Percentiles rank a stretch among this genome's conserved stretches.
phyloP scores from a whole-genome alignment of 1,140 invertebrate species.

The Drosophila serrata region DNA sequence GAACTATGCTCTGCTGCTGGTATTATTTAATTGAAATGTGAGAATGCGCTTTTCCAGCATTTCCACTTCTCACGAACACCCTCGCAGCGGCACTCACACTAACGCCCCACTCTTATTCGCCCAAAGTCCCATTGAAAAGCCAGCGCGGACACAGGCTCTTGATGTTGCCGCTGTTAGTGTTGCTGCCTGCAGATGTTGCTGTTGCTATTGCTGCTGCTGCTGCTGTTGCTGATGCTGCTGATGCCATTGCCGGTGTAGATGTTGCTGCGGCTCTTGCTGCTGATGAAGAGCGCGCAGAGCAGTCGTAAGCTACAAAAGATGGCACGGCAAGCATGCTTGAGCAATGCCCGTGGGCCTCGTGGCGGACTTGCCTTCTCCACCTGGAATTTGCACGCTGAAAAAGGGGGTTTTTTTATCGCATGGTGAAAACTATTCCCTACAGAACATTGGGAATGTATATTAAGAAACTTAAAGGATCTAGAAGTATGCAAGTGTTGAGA shows the following conservation, averaged over 20 bases:
- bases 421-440: background rate
- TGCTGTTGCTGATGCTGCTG: conserved; percentile 19
- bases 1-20: conserved; percentile 50
- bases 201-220: conserved; percentile 25
- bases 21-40: conserved; percentile 82
- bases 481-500: background rate
- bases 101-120: conserved; percentile 36
- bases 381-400: conserved; percentile 12
- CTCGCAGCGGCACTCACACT: conserved; percentile 42
- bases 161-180: conserved; percentile 18
- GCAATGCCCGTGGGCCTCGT: conserved; percentile 74
- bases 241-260: conserved; percentile 16
- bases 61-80: conserved; percentile 54
- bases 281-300: conserved; percentile 77
- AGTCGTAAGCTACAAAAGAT: conserved; percentile 62
- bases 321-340: conserved; percentile 71
- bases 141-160: conserved; percentile 40
- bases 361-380: conserved; percentile 36
- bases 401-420: background rate
- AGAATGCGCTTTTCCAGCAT: conserved; percentile 78
- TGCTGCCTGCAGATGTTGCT: conserved; percentile 55
- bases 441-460: background rate
- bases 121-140: conserved; percentile 69
- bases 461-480: no score
- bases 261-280: conserved; percentile 43